phyloP scores from a whole-genome alignment of 2,888 invertebrate species.

The Athrips mouffetella region DNA sequence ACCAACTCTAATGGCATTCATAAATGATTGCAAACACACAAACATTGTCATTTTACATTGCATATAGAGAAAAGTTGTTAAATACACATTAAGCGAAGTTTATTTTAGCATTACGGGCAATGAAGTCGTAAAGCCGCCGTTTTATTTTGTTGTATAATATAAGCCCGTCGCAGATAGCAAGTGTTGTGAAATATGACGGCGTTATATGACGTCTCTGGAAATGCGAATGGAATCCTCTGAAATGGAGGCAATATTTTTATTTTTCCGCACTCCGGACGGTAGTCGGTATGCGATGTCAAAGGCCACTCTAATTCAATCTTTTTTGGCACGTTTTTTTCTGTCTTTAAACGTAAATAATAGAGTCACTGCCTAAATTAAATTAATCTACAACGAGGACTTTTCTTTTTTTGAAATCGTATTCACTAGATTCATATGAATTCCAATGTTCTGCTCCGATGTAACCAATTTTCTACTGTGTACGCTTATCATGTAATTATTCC shows the following conservation, averaged over 20 bases:
- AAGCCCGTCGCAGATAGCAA: constrained; percentile 13
- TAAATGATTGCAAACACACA: neutral
- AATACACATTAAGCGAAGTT: constrained; percentile 10
- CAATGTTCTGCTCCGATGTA: too few relatives aligned
- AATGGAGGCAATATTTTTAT: constrained; percentile 10
- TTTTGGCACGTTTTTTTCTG: neutral
- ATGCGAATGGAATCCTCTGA: constrained; percentile 11
- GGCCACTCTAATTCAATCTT: constrained; percentile 3
- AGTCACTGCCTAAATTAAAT: too few relatives aligned
- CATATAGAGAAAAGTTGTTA: neutral
- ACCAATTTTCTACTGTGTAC: too few relatives aligned
- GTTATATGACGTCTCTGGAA: constrained; percentile 7
- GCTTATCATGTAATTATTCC: too few relatives aligned
- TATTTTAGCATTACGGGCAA: constrained; percentile 11
- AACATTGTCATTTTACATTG: neutral
- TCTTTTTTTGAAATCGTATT: too few relatives aligned
- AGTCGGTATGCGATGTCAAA: constrained; percentile 1
- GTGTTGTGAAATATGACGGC: constrained; percentile 15
- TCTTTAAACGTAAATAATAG: too few relatives aligned
- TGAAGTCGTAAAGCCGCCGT: constrained; percentile 14
- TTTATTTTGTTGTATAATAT: constrained; percentile 6
- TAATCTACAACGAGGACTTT: too few relatives aligned
- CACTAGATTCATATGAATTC: too few relatives aligned
- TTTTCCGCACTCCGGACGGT: constrained; percentile 6
- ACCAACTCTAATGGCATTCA: too few relatives aligned